These are phyloP conservation scores for Lordiphosa fenestrarum DNA, from an alignment of 2,888 invertebrate species.

Conservation along the genomic window DNA sequence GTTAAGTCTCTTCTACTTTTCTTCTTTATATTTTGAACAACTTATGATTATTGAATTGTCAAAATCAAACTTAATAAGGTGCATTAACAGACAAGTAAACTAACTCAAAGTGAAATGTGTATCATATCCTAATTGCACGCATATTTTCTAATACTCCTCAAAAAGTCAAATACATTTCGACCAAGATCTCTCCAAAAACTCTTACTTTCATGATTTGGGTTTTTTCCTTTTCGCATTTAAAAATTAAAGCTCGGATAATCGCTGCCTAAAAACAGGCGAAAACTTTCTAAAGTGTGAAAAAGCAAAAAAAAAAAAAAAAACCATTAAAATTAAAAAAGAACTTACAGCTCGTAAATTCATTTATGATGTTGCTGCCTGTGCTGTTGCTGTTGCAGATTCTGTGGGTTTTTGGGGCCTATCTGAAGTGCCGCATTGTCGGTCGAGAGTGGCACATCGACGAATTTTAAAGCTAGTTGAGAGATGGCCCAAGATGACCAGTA, in stretches of 20 bases:
- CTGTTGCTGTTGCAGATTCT: constrained; percentile 29
- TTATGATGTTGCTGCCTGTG: constrained; percentile 3
- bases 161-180: neutral
- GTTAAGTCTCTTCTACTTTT: too few species aligned
- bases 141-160: too few species aligned
- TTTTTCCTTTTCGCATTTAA: neutral
- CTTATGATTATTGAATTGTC: too few species aligned
- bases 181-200: neutral
- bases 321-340: constrained; percentile 27
- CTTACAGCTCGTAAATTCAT: constrained; percentile 6
- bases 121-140: too few species aligned
- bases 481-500: too few species aligned
- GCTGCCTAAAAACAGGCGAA: constrained; percentile 19
- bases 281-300: constrained; percentile 53
- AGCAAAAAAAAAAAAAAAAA: constrained; percentile 28
- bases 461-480: constrained; percentile 9
- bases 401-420: constrained; percentile 60
- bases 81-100: too few species aligned
- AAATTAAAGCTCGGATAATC: constrained; percentile 5
- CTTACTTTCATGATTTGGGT: neutral
- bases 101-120: too few species aligned
- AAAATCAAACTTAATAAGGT: too few species aligned
- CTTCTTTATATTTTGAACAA: too few species aligned
- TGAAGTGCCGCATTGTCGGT: constrained; percentile 22
- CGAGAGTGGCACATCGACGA: constrained; percentile 41